Evolutionary conservation across 2,797 vertebrate species (phyloP).

Genomic region (Pempheris klunzingeri): DNA sequence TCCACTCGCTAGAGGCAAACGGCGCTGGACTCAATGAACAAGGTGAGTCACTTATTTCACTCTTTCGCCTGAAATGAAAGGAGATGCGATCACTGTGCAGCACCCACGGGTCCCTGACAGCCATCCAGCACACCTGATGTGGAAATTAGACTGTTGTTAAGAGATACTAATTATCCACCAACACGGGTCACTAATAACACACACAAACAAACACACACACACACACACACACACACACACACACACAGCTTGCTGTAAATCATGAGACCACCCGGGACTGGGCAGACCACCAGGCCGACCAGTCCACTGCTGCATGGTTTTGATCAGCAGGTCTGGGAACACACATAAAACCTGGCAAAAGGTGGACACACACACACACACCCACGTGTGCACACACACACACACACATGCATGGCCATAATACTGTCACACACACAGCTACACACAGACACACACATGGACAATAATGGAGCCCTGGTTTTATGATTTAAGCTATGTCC

Average conservation of each 20-base stretch:
- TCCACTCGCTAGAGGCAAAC: not conserved
- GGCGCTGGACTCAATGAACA: not conserved
- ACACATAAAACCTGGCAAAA: slow-evolving; percentile 68
- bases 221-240: slow-evolving; percentile 43
- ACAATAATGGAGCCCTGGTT: slow-evolving; percentile 67
- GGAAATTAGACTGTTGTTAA: slow-evolving; percentile 24
- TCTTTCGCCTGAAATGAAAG: slow-evolving; percentile 13
- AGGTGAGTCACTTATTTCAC: not conserved
- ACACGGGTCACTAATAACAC: slow-evolving; percentile 11
- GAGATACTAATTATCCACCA: slow-evolving; percentile 41
- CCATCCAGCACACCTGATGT: slow-evolving; percentile 9
- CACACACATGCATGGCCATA: slow-evolving; percentile 44
- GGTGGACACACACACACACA: slow-evolving; percentile 51
- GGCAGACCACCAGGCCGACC: slow-evolving; percentile 59
- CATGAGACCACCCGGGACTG: slow-evolving; percentile 69
- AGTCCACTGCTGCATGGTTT: slow-evolving; percentile 66
- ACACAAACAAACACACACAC: slow-evolving; percentile 10
- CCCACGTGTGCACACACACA: no score
- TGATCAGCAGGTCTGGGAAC: slow-evolving; percentile 74
- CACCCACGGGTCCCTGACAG: not conserved
- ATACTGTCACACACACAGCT: slow-evolving; percentile 64
- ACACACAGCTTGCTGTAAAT: slow-evolving; percentile 48
- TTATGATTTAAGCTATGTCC: slow-evolving; percentile 61
- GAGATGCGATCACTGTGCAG: not conserved
- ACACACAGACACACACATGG: slow-evolving; percentile 65